phyloP scores from a whole-genome alignment of 1,140 invertebrate species.

The Planococcus citri region DNA sequence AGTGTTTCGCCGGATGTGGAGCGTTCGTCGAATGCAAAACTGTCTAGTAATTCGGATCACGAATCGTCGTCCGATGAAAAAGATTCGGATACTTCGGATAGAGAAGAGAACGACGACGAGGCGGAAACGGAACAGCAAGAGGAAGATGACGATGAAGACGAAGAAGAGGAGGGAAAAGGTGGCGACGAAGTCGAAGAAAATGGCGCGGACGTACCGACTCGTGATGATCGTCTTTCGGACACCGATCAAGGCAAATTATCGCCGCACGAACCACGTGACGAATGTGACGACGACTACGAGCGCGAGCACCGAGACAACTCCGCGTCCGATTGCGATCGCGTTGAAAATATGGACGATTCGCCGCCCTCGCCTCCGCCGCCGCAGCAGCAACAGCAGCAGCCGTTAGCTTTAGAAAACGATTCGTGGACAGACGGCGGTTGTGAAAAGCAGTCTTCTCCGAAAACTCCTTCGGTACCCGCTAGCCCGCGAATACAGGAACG shows the following conservation, averaged over 20 bases:
- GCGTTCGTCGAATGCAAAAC: background rate
- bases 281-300: background rate
- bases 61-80: constrained; percentile 7
- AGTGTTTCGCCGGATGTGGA: background rate
- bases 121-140: too few relatives aligned
- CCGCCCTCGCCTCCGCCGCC: background rate
- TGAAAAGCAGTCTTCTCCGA: background rate
- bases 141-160: background rate
- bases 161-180: background rate
- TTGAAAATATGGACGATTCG: background rate
- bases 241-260: too few relatives aligned
- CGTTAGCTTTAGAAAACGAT: background rate
- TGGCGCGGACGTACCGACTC: too few relatives aligned
- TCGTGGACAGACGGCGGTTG: background rate
- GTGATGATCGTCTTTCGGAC: too few relatives aligned
- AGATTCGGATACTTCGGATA: background rate
- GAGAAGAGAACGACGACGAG: background rate
- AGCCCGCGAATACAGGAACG: background rate
- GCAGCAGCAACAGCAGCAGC: background rate
- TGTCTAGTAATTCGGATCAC: background rate
- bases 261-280: too few relatives aligned
- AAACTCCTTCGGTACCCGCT: background rate
- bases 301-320: too few relatives aligned
- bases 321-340: background rate
- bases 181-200: background rate